Conservation (phyloP, 2,113 vertebrate species). For the Panthera leo region DNA sequence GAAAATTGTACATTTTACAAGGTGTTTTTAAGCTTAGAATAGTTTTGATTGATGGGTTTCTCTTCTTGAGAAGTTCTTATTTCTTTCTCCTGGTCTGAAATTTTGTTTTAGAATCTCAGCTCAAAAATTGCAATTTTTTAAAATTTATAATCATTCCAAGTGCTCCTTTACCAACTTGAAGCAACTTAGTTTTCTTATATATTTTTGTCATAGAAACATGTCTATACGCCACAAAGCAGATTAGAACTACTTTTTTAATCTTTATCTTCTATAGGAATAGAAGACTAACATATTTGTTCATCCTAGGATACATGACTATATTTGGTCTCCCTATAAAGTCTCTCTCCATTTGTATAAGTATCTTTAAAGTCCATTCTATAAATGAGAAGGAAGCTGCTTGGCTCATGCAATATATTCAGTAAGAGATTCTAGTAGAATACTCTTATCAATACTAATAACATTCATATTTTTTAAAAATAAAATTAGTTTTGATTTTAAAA, state of each 20-base stretch:
- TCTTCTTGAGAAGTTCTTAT: not conserved
- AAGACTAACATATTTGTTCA: not conserved
- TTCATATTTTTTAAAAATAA: not conserved
- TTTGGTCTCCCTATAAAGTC: not conserved
- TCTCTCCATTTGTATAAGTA: not conserved
- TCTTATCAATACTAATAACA: not conserved
- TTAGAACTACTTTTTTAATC: not conserved
- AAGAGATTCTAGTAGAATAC: not conserved
- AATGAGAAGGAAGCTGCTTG: not conserved
- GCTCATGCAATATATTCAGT: not conserved
- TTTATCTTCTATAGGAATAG: not conserved
- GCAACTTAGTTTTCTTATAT: not conserved
- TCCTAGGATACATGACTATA: not conserved
- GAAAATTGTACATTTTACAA: slow-evolving; percentile 33
- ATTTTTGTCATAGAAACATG: not conserved
- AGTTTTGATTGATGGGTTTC: slow-evolving; percentile 11
- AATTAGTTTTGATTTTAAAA: not conserved
- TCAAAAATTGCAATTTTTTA: not conserved
- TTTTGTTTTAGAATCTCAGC: not conserved
- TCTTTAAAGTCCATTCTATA: not conserved
- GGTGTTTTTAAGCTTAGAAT: not conserved
- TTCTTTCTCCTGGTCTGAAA: not conserved
- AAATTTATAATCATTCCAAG: not conserved
- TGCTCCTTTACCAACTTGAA: not conserved
- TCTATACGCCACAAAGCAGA: not conserved